A percentile compares a stretch with the other conserved stretches of the same genome.
Evolutionary conservation across 2,113 vertebrate species (phyloP).

Genomic region (Leucoraja erinaceus): DNA sequence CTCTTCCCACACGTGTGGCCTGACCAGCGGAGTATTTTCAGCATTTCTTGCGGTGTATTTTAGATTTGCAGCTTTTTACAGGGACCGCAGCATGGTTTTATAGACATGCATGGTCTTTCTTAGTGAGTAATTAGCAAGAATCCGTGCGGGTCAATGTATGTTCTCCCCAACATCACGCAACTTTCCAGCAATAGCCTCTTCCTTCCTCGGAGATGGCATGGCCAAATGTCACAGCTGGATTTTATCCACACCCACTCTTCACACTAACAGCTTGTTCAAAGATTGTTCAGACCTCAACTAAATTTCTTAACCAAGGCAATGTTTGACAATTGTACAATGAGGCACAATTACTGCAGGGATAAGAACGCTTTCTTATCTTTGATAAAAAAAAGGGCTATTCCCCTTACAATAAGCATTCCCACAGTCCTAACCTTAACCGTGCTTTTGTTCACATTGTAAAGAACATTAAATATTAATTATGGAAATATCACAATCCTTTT

Average conservation of each 20-base stretch:
- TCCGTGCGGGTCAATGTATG: background rate
- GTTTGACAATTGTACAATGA: background rate
- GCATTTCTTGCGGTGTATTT: too few relatives aligned
- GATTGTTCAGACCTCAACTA: background rate
- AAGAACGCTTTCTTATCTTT: background rate
- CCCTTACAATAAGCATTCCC: too few relatives aligned
- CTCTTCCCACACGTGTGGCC: too few relatives aligned
- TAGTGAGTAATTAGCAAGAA: background rate
- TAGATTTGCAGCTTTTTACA: background rate
- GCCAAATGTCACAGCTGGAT: background rate
- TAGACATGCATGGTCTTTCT: too few relatives aligned
- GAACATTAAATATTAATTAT: slow-evolving; percentile 31
- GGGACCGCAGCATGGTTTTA: background rate
- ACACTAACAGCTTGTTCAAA: background rate
- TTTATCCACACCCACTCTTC: background rate
- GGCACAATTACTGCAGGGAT: background rate
- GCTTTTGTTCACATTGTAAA: background rate
- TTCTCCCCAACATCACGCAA: background rate
- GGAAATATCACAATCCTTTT: background rate
- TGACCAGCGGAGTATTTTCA: too few relatives aligned
- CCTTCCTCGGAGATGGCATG: background rate
- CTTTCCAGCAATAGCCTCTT: background rate
- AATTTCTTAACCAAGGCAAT: background rate
- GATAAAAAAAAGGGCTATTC: background rate
- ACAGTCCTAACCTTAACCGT: background rate